These are phyloP conservation scores for Strigamia crassipes DNA, from an alignment of 2,888 invertebrate species.

Conservation along the genomic window DNA sequence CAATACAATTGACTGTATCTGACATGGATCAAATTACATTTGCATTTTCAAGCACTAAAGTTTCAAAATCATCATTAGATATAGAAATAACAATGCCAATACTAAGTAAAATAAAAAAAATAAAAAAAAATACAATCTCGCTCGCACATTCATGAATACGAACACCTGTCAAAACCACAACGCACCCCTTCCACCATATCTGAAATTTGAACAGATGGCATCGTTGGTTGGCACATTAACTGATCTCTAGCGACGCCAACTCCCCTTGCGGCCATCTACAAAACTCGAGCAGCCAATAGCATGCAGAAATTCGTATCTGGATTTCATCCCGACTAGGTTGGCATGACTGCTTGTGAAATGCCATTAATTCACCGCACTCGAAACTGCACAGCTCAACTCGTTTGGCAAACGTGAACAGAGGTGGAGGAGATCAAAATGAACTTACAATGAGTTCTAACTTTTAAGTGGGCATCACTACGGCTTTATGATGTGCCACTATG, in stretches of 20 bases:
- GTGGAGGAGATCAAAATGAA: background rate
- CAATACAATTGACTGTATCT: background rate
- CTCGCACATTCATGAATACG: constrained; percentile 10
- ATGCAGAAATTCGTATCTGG: constrained; percentile 30
- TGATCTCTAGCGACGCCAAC: constrained; percentile 40
- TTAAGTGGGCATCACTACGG: constrained; percentile 15
- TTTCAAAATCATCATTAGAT: constrained; percentile 3
- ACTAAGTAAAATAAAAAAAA: background rate
- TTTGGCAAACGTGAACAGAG: background rate
- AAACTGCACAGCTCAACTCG: constrained; percentile 30
- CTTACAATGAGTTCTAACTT: constrained; percentile 12
- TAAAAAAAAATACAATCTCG: background rate
- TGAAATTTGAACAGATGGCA: constrained; percentile 42
- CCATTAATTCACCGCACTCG: constrained; percentile 24
- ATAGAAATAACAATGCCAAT: background rate
- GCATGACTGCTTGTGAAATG: constrained; percentile 40
- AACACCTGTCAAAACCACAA: constrained; percentile 42
- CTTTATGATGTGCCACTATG: constrained; percentile 28
- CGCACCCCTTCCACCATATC: background rate
- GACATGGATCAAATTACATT: background rate
- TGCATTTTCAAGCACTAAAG: background rate
- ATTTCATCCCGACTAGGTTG: constrained; percentile 24
- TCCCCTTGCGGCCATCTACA: constrained; percentile 35
- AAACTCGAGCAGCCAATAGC: constrained; percentile 9
- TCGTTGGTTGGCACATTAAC: constrained; percentile 35